phyloP scores from a whole-genome alignment of 2,797 vertebrate genomes.

The Monodelphis domestica region DNA sequence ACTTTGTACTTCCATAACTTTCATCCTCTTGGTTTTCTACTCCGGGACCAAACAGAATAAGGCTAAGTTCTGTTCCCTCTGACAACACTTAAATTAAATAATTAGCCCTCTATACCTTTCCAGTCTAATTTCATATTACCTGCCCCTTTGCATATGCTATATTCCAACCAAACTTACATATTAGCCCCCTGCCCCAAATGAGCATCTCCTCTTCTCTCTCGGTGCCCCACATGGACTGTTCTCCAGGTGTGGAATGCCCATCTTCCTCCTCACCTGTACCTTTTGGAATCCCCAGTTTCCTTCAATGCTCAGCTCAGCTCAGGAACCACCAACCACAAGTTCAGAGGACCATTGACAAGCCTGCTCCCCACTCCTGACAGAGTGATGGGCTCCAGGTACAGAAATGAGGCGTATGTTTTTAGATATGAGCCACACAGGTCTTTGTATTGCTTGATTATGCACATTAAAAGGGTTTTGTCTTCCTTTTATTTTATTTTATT shows the following conservation, averaged over 20 bases:
- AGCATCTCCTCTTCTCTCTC: neutral
- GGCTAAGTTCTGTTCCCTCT: neutral
- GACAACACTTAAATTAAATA: neutral
- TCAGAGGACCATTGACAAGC: neutral
- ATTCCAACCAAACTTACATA: neutral
- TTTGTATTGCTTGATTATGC: neutral
- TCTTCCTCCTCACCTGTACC: neutral
- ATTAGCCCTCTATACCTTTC: neutral
- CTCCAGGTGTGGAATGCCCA: neutral
- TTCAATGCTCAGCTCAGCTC: neutral
- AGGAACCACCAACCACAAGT: neutral
- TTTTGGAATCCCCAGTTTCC: neutral
- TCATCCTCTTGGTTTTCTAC: neutral
- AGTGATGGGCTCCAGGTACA: neutral
- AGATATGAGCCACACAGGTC: neutral
- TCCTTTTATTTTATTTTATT: neutral
- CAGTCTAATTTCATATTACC: neutral
- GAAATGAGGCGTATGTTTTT: neutral
- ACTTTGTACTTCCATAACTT: too few relatives aligned
- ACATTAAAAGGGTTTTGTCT: neutral
- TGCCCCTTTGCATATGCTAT: neutral
- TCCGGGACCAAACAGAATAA: neutral
- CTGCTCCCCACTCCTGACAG: neutral
- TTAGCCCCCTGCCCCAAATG: neutral
- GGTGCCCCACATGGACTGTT: neutral